phyloP scores from a whole-genome alignment of 2,888 invertebrate species.

The Neuroscelio doddi region DNA sequence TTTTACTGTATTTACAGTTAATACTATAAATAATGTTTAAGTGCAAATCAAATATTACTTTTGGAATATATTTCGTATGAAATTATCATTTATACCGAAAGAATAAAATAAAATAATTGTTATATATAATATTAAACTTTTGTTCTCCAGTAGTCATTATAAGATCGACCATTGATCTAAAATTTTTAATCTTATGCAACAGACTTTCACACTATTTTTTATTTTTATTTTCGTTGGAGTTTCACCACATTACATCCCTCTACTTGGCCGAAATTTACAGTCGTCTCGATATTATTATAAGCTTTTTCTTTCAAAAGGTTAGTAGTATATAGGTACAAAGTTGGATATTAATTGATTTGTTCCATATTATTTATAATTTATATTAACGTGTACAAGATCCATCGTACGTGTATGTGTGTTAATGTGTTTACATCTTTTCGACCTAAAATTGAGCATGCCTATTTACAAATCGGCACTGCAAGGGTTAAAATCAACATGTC shows the following conservation, averaged over 20 bases:
- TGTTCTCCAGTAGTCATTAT: too few relatives aligned
- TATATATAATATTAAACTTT: too few relatives aligned
- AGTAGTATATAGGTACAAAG: constrained; percentile 69
- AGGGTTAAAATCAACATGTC: constrained; percentile 53
- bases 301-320: constrained; percentile 57
- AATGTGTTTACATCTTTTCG: constrained; percentile 45
- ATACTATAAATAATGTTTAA: too few relatives aligned
- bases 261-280: constrained; percentile 40
- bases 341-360: constrained; percentile 64
- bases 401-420: constrained; percentile 43
- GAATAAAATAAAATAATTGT: too few relatives aligned
- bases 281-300: constrained; percentile 48
- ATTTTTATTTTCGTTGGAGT: constrained; percentile 32
- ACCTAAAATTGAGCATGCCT: constrained; percentile 68
- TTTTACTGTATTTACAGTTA: too few relatives aligned
- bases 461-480: constrained; percentile 67
- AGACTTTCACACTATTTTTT: too few relatives aligned
- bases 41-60: too few relatives aligned
- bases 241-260: constrained; percentile 22
- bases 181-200: too few relatives aligned
- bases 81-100: too few relatives aligned
- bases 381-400: constrained; percentile 53
- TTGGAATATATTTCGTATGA: too few relatives aligned
- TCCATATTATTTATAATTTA: constrained; percentile 45
- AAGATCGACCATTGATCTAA: too few relatives aligned